Evolutionary conservation across 2,113 vertebrate species (phyloP).

Genomic region (Synodontis membranacea): DNA sequence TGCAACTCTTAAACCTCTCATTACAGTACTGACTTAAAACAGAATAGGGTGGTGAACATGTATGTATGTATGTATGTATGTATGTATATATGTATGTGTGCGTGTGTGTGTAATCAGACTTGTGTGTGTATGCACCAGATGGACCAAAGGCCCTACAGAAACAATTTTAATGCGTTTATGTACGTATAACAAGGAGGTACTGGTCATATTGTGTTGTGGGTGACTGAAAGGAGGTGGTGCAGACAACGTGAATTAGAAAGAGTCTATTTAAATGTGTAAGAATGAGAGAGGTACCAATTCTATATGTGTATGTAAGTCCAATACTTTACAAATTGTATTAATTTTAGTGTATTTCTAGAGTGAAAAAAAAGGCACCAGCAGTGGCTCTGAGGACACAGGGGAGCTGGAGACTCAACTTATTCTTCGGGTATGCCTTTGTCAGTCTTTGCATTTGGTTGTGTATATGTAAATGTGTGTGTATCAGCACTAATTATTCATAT

Average conservation of each 20-base stretch:
- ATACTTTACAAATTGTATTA: slow-evolving; percentile 30
- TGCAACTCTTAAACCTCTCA: neutral
- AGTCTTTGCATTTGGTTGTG: neutral
- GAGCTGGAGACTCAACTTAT: neutral
- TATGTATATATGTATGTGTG: neutral
- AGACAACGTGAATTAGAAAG: neutral
- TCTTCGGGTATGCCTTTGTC: slow-evolving; percentile 20
- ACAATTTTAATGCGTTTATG: neutral
- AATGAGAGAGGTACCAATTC: slow-evolving; percentile 27
- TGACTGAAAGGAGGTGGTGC: neutral
- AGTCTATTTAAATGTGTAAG: slow-evolving; percentile 26
- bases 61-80: neutral
- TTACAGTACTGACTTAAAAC: neutral
- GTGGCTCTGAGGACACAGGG: slow-evolving; percentile 29
- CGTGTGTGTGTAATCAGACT: neutral
- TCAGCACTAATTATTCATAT: slow-evolving; percentile 61
- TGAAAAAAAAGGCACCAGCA: slow-evolving; percentile 52
- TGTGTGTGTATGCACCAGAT: neutral
- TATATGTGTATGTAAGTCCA: slow-evolving; percentile 51
- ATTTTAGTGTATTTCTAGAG: slow-evolving; percentile 12
- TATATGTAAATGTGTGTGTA: neutral
- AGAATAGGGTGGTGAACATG: neutral
- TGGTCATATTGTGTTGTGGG: neutral
- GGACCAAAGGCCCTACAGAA: slow-evolving; percentile 4
- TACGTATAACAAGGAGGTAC: neutral